phyloP scores from a whole-genome alignment of 2,113 vertebrate genomes.

The Apteryx owenii region DNA sequence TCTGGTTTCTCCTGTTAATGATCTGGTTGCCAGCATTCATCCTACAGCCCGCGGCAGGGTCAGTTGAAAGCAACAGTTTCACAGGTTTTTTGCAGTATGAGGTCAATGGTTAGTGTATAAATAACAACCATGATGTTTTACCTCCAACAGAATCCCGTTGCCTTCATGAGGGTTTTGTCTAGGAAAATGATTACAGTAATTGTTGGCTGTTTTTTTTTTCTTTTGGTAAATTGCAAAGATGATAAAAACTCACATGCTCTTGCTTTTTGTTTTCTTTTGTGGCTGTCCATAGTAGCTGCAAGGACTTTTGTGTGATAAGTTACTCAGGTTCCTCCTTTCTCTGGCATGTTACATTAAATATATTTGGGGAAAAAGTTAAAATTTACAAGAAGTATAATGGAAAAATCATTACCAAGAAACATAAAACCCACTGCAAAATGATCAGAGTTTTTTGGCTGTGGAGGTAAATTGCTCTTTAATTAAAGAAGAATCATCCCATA shows the following conservation, averaged over 20 bases:
- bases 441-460: not conserved
- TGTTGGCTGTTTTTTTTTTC: not conserved
- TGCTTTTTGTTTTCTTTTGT: not conserved
- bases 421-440: conserved; percentile 11
- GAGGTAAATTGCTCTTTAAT: conserved; percentile 64
- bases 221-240: not conserved
- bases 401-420: not conserved
- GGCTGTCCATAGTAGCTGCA: not conserved
- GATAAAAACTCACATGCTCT: not conserved
- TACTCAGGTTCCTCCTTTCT: not conserved
- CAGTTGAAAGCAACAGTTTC: not conserved
- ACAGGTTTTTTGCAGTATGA: not conserved
- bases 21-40: not conserved
- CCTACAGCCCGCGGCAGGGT: not conserved
- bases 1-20: not conserved
- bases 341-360: not conserved
- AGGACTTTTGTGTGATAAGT: not conserved
- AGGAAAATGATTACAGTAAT: not conserved
- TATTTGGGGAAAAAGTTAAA: not conserved
- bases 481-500: conserved; percentile 44
- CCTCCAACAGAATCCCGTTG: not conserved
- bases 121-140: not conserved
- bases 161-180: not conserved
- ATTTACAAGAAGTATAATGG: not conserved
- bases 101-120: not conserved